These are phyloP conservation scores for Autographa gamma DNA, from an alignment of 2,888 invertebrate genomes.

Conservation along the genomic window DNA sequence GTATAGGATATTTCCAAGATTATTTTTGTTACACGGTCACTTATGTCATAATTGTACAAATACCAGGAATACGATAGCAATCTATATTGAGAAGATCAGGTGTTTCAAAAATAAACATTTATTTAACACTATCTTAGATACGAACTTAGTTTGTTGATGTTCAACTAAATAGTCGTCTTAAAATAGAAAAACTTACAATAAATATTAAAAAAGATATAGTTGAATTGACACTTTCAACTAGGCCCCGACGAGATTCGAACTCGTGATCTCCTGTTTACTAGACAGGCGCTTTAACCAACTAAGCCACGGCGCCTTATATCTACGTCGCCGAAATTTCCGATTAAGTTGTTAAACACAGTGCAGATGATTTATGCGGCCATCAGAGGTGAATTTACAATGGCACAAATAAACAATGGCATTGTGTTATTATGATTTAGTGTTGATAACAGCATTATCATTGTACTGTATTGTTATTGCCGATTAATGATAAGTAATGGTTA, in stretches of 20 bases:
- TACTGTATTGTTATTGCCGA: conserved; percentile 11
- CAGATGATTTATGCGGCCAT: conserved; percentile 15
- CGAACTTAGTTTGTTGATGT: no score
- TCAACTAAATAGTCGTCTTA: no score
- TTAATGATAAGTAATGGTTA: conserved; percentile 20
- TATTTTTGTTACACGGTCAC: no score
- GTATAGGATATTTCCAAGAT: no score
- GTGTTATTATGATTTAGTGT: conserved; percentile 16
- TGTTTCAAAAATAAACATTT: no score
- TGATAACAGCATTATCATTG: conserved; percentile 27
- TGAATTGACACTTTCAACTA: conserved; percentile 52
- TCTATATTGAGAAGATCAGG: no score
- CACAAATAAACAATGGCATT: conserved; percentile 24
- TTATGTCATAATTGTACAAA: no score
- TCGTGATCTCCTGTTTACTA: conserved; percentile 94
- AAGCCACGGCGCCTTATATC: conserved; percentile 90
- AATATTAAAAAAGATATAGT: neutral
- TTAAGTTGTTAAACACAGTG: neutral
- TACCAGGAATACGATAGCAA: no score
- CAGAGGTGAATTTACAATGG: conserved; percentile 31
- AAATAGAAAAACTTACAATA: neutral
- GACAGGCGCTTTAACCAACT: conserved; percentile 93
- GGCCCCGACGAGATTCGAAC: conserved; percentile 93
- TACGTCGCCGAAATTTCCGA: conserved; percentile 52
- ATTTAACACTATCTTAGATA: no score